Conservation (phyloP, 2,888 invertebrate genomes). For the Baccha elongata region DNA sequence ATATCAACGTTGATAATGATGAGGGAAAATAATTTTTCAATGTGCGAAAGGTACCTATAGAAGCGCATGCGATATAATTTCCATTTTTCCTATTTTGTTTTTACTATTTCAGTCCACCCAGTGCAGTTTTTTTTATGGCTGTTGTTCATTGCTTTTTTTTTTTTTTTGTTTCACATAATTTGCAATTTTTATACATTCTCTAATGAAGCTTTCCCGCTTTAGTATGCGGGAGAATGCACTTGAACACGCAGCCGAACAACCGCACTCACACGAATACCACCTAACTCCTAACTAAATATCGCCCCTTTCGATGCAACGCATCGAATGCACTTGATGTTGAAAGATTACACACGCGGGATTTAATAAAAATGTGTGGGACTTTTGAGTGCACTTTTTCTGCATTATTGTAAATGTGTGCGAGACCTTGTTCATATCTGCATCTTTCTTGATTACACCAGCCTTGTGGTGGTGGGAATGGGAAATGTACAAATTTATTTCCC, state of each 20-base stretch:
- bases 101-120: slow-evolving; percentile 52
- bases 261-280: slow-evolving; percentile 21
- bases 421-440: slow-evolving; percentile 19
- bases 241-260: slow-evolving; percentile 48
- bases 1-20: slow-evolving; percentile 50
- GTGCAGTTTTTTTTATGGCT: slow-evolving; percentile 59
- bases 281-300: slow-evolving; percentile 14
- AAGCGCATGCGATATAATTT: slow-evolving; percentile 77
- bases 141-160: slow-evolving; percentile 33
- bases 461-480: slow-evolving; percentile 40
- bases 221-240: slow-evolving; percentile 68
- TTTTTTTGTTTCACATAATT: slow-evolving; percentile 30
- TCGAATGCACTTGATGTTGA: slow-evolving; percentile 54
- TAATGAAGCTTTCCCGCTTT: slow-evolving; percentile 63
- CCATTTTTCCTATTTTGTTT: slow-evolving; percentile 53
- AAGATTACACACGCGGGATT: slow-evolving; percentile 17
- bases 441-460: slow-evolving; percentile 28
- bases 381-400: slow-evolving; percentile 66
- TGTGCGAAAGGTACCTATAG: slow-evolving; percentile 75
- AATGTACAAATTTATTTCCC: slow-evolving; percentile 49
- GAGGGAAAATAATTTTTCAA: slow-evolving; percentile 74
- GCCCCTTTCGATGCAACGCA: slow-evolving; percentile 64
- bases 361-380: slow-evolving; percentile 41
- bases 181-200: slow-evolving; percentile 45
- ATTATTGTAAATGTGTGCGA: slow-evolving; percentile 42